phyloP scores from a whole-genome alignment of 2,797 vertebrate genomes.

The Notoglanidium macrostoma region DNA sequence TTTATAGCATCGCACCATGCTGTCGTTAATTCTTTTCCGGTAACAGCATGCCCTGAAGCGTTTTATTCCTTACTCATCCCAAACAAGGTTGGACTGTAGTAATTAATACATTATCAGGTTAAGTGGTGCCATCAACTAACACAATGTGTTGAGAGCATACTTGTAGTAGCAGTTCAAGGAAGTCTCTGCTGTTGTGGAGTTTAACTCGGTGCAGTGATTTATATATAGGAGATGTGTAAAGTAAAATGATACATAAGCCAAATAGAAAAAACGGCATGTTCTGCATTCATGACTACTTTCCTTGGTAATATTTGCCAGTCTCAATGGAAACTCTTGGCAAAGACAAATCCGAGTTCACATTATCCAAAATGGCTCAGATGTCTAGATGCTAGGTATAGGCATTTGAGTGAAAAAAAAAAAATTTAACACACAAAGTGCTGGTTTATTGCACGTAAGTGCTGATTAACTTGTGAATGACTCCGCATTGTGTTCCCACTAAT shows the following conservation, averaged over 20 bases:
- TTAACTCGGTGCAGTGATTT: background rate
- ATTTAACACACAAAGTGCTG: background rate
- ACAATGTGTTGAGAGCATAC: background rate
- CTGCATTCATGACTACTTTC: background rate
- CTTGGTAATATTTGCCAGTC: background rate
- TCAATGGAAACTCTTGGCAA: background rate
- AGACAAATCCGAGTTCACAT: background rate
- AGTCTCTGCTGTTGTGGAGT: background rate
- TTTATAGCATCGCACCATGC: background rate
- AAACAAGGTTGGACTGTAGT: background rate
- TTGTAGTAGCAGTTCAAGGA: background rate
- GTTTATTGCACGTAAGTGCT: conserved; percentile 13
- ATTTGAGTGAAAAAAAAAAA: background rate
- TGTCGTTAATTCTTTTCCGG: background rate
- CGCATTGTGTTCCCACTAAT: conserved; percentile 28
- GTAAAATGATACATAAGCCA: background rate
- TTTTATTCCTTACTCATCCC: background rate
- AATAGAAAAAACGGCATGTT: background rate
- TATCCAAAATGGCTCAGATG: background rate
- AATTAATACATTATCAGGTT: background rate
- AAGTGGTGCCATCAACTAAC: background rate
- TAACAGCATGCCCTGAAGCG: background rate
- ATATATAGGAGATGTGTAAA: background rate
- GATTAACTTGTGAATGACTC: conserved; percentile 44
- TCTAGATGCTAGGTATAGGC: background rate